Base-by-base conservation (phyloP, 2,888 invertebrate species). In the Lasioglossum oenotherae region DNA sequence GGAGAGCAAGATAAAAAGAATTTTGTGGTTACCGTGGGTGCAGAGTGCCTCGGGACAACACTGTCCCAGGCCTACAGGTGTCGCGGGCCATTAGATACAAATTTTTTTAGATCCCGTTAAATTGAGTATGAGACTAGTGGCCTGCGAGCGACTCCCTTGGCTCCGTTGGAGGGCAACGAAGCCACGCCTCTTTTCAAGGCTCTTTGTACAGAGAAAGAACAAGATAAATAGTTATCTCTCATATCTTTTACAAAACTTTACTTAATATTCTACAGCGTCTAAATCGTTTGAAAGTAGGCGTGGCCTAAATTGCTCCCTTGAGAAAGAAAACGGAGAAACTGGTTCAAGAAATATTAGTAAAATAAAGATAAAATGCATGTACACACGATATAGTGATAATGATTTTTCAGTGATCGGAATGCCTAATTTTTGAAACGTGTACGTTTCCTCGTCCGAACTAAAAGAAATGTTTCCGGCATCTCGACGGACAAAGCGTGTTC, bases 351-450 rank as follows among this genome's bases (percentile, higher is more conserved):
- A 23, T 53, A 10, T 23, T 53, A 23, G 23, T 10, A 1, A 53
- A 23, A 53, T 53, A 23, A 53, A 53, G 8, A 23, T 53, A 2
- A 23, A 53, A 53, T 23, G 23, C 3, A 23, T 23, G 10, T 23
- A 53, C 31, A 23, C 8, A 23, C 23, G 23, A 53, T 53, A 53
- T 53, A 53, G 23, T 23, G 53, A 19, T 19, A 5, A 49, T 19
- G 49, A 60, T 27, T 60, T 60, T 38, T 27, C 14, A 71, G n/a
- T 49, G 16, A 57, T 44, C 60, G 57, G 27, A 69, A 72, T 38
- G 46, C 2, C 80, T 74, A 44, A 53, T 73, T 27, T 60, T 19
- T 78, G 35, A 86, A 80, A 60, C 75, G 71, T 79, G 69, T 49
- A 44, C 27, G 69, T 86, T 74, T 76, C 75, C 76, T 73, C 64